These are phyloP conservation scores for Apotomis turbidana DNA, from an alignment of 2,888 invertebrate genomes.

Conservation along the genomic window DNA sequence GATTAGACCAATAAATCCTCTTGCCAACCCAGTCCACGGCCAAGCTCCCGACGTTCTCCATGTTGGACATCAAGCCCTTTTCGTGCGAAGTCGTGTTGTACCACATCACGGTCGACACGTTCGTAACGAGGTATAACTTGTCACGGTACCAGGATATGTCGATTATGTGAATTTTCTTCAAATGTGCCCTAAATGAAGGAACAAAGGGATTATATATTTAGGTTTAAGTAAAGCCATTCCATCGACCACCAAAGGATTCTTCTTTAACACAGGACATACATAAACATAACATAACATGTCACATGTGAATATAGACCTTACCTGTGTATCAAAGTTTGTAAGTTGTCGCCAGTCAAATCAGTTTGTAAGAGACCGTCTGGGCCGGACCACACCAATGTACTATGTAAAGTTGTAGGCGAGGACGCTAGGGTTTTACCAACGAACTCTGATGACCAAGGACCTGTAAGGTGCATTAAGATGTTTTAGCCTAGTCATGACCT, in stretches of 20 bases:
- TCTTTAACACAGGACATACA: too few relatives aligned
- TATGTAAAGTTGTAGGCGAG: constrained; percentile 81
- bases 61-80: constrained; percentile 83
- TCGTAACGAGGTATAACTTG: constrained; percentile 89
- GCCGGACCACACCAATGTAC: constrained; percentile 89
- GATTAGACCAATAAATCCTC: constrained; percentile 95
- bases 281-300: background rate
- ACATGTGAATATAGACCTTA: constrained; percentile 42
- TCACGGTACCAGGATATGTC: constrained; percentile 92
- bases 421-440: constrained; percentile 87
- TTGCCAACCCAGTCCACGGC: constrained; percentile 96
- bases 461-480: constrained; percentile 56
- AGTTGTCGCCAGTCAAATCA: constrained; percentile 91
- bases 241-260: too few relatives aligned
- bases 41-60: constrained; percentile 90
- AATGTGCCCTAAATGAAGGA: constrained; percentile 60
- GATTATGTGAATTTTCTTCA: constrained; percentile 85
- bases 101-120: constrained; percentile 87
- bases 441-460: constrained; percentile 92
- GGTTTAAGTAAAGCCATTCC: too few relatives aligned
- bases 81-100: constrained; percentile 87
- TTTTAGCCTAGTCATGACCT: too few relatives aligned
- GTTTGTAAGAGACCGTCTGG: constrained; percentile 90
- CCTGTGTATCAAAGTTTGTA: constrained; percentile 87
- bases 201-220: background rate